A percentile compares a stretch with the other conserved stretches of the same genome.
Evolutionary conservation across 2,113 vertebrate species (phyloP).

Genomic region (Montifringilla adamsi): DNA sequence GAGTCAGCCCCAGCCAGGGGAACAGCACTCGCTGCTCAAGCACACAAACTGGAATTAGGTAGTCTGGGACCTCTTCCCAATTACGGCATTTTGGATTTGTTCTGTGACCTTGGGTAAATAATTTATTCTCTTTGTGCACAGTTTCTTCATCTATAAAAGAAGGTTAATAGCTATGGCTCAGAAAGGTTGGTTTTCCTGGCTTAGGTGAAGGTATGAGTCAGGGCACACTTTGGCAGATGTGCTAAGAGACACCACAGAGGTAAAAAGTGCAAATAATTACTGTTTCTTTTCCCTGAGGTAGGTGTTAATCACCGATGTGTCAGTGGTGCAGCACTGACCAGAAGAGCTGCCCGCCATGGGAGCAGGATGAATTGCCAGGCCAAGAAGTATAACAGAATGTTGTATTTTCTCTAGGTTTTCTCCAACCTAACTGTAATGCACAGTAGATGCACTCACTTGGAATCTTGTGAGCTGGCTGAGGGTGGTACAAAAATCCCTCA

Average conservation of each 20-base stretch:
- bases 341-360: not conserved
- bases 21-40: not conserved
- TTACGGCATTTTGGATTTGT: not conserved
- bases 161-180: not conserved
- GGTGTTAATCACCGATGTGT: not conserved
- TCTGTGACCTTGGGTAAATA: slow-evolving; percentile 1
- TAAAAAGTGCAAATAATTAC: not conserved
- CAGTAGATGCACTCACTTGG: not conserved
- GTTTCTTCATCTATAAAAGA: not conserved
- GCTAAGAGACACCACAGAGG: not conserved
- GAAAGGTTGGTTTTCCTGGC: not conserved
- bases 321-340: not conserved
- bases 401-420: not conserved
- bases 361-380: not conserved
- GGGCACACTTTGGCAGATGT: not conserved
- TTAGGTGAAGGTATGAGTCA: not conserved
- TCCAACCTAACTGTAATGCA: not conserved
- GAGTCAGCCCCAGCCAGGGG: rapidly evolving
- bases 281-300: not conserved
- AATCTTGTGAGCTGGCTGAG: not conserved
- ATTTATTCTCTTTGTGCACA: slow-evolving; percentile 2
- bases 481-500: not conserved
- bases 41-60: not conserved
- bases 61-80: not conserved
- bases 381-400: not conserved